phyloP scores from a whole-genome alignment of 2,113 vertebrate species.

The Theristicus caerulescens region DNA sequence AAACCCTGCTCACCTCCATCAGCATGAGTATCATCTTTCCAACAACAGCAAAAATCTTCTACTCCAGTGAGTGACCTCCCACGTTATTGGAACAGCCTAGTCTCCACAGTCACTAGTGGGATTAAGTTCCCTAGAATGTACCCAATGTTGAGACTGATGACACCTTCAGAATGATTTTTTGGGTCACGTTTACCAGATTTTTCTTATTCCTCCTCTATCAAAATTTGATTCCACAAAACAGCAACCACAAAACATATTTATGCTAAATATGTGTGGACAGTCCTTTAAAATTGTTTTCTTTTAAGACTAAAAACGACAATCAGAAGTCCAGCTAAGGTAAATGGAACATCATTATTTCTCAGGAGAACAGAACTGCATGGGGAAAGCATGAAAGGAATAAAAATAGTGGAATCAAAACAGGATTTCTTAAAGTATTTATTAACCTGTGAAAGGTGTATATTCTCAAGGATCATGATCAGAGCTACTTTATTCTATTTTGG shows the following conservation, averaged over 20 bases:
- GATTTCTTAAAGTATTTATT: background rate
- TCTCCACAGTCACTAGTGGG: background rate
- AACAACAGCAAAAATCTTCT: background rate
- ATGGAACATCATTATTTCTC: background rate
- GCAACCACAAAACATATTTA: too few species aligned
- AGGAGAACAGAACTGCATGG: background rate
- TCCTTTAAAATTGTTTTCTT: background rate
- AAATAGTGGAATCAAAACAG: background rate
- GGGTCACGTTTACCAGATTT: background rate
- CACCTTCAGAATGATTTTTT: background rate
- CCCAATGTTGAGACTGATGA: background rate
- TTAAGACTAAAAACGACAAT: background rate
- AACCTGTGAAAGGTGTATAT: background rate
- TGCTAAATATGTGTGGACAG: background rate
- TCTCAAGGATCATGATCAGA: background rate
- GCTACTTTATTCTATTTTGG: background rate
- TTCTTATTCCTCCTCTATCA: background rate
- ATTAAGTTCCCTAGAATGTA: background rate
- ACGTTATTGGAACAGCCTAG: background rate
- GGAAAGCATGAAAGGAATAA: background rate
- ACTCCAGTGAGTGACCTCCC: background rate
- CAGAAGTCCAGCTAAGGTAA: background rate
- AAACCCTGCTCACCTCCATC: background rate
- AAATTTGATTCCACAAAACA: background rate
- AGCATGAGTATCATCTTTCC: background rate